A percentile compares a stretch with the other conserved stretches of the same genome.
phyloP scores from a whole-genome alignment of 2,888 invertebrate genomes.

The Silvanus unidentatus region DNA sequence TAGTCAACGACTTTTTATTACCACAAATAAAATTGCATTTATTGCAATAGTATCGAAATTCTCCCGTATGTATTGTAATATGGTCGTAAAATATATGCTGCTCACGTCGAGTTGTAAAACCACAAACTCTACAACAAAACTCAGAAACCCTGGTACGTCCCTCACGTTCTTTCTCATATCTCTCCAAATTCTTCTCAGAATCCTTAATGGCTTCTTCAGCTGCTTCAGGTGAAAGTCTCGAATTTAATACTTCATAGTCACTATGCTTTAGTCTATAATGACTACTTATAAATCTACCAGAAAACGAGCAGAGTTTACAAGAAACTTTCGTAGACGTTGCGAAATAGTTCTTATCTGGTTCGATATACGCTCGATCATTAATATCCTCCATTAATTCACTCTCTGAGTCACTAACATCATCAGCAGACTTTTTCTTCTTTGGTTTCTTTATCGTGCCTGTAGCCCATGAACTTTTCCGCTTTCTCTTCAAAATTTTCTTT shows the following conservation, averaged over 20 bases:
- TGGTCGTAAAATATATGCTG: conserved; percentile 62
- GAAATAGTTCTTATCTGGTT: conserved; percentile 30
- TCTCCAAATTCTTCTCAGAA: conserved; percentile 24
- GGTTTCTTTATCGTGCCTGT: conserved; percentile 23
- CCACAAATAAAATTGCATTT: conserved; percentile 48
- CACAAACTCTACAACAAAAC: conserved; percentile 42
- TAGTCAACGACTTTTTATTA: conserved; percentile 29
- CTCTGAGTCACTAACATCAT: background rate
- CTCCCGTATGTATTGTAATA: conserved; percentile 70
- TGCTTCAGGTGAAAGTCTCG: conserved; percentile 54
- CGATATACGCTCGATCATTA: conserved; percentile 19
- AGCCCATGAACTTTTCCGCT: conserved; percentile 45
- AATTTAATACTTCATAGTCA: conserved; percentile 58
- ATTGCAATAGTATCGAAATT: conserved; percentile 63
- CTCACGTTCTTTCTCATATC: conserved; percentile 18
- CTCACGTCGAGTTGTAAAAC: conserved; percentile 18
- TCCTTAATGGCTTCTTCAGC: conserved; percentile 53
- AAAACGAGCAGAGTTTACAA: conserved; percentile 58
- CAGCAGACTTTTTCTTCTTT: conserved; percentile 19
- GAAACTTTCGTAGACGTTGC: conserved; percentile 18
- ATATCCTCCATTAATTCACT: conserved; percentile 8
- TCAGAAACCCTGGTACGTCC: conserved; percentile 7
- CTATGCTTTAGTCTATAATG: conserved; percentile 64
- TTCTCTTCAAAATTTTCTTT: conserved; percentile 35
- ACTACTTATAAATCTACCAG: conserved; percentile 56